Base-by-base conservation (phyloP, 1,140 invertebrate genomes). In the Drosophila eugracilis region DNA sequence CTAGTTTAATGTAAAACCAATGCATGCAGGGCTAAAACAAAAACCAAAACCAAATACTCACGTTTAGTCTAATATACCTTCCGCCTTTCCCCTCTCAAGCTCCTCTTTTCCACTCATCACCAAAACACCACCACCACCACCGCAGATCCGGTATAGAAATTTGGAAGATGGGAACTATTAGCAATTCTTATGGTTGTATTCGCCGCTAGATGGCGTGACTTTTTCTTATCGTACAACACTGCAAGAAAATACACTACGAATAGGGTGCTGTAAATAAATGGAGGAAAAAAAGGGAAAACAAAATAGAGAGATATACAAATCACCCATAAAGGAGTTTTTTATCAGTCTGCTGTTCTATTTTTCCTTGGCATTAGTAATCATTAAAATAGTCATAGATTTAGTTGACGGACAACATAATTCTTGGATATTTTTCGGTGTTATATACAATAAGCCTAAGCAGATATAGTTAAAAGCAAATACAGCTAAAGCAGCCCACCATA, bases 151-250 rank as follows among this genome's bases (percentile, higher is more conserved):
- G 24, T n/a, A 49, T 12, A 41, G n/a, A 54, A 28, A 66, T 22
- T 26, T 62, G 59, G 57, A 50, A 42, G 44, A 60, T 44, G 47
- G 36, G 50, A 91, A 77, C 89, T 88, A 76, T 84, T 78, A 91
- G 89, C 89, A 90, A 91, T 91, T 91, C 69, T 73, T 69, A 88
- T 71, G 89, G 89, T 91, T 91, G 89, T 91, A 91, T 67, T 77
- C 57, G 77, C 73, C 69, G 63, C 58, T 65, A 71, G 53, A 65
- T 39, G 66, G 53, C 45, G 34, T 65, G 49, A 67, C 21, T n/a
- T 47, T 65, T 47, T 55, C 69, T 58, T 34, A 37, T 47, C 39
- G 49, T 39, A 52, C 57, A 62, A 65, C 22, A 24, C 42, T n/a
- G n/a, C n/a, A n/a, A 5, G 36, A 50, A 24, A 42, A 60, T n/a